phyloP scores from a whole-genome alignment of 2,113 vertebrate genomes.

The Nesospiza acunhae region DNA sequence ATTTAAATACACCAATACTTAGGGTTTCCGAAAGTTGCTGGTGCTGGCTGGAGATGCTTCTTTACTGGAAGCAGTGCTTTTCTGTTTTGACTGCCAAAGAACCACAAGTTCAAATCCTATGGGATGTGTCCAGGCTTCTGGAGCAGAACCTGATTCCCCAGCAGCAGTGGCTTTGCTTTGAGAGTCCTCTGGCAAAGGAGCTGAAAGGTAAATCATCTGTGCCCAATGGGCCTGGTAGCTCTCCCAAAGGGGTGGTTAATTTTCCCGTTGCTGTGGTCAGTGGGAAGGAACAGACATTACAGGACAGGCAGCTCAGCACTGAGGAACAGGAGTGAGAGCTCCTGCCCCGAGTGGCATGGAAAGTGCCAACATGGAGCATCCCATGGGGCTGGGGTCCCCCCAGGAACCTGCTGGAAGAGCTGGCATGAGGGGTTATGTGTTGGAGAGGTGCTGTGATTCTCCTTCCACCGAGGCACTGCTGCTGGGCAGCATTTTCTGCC shows the following conservation, averaged over 20 bases:
- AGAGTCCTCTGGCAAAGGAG: background rate
- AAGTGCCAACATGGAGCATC: background rate
- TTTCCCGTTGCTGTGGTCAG: background rate
- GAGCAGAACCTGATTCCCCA: background rate
- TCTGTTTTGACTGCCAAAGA: background rate
- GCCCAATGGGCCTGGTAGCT: background rate
- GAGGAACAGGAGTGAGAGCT: rapidly evolving
- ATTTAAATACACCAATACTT: background rate
- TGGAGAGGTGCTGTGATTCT: background rate
- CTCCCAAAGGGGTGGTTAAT: background rate
- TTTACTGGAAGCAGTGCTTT: background rate
- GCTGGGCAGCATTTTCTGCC: background rate
- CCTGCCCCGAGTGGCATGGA: rapidly evolving
- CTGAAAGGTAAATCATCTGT: background rate
- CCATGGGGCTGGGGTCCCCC: background rate
- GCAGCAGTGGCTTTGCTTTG: background rate
- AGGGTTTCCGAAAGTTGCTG: background rate
- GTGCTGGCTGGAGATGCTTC: background rate
- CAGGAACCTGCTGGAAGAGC: background rate
- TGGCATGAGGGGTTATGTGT: rapidly evolving
- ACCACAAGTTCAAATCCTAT: background rate
- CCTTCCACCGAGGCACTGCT: rapidly evolving
- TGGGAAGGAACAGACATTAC: background rate
- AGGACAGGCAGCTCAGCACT: background rate
- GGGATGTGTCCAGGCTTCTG: background rate